phyloP scores from a whole-genome alignment of 2,113 vertebrate species.

The Pampusana beccarii region DNA sequence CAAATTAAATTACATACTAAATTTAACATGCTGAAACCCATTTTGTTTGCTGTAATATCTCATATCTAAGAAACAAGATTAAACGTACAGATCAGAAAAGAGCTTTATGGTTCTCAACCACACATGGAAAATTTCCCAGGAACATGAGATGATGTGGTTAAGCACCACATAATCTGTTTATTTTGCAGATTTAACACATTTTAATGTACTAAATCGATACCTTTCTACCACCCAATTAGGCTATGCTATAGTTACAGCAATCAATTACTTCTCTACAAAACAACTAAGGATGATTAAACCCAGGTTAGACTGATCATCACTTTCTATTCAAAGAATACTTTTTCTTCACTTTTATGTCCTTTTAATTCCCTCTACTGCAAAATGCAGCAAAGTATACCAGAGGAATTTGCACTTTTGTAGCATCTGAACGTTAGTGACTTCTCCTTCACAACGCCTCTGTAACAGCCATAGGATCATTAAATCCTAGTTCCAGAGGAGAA shows the following conservation, averaged over 20 bases:
- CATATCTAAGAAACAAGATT: background rate
- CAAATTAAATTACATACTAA: slow-evolving; percentile 11
- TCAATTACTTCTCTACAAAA: background rate
- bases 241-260: background rate
- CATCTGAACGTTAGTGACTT: background rate
- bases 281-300: background rate
- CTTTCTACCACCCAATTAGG: background rate
- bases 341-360: background rate
- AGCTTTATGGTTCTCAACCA: background rate
- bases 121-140: background rate
- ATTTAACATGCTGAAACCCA: background rate
- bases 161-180: slow-evolving; percentile 4
- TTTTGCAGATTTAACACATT: background rate
- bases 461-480: background rate
- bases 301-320: background rate
- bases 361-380: background rate
- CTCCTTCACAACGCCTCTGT: background rate
- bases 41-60: background rate
- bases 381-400: background rate
- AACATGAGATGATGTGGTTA: background rate
- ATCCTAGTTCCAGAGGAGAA: background rate
- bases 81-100: background rate
- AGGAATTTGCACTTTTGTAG: background rate
- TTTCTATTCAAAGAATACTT: background rate
- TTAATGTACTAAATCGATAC: background rate